Evolutionary conservation across 2,888 invertebrate species (phyloP).

Genomic region (Drosophila testacea): DNA sequence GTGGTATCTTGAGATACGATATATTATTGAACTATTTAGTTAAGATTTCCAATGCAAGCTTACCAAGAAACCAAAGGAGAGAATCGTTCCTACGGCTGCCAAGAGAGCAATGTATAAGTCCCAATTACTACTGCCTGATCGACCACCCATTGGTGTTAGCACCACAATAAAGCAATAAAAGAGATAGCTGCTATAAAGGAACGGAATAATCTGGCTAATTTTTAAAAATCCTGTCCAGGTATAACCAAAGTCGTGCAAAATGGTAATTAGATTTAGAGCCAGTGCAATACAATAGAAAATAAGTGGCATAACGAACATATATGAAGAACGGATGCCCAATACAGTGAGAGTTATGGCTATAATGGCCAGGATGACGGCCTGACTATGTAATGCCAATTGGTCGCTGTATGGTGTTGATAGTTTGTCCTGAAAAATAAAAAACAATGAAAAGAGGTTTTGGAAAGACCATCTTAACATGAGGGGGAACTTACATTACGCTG

Average conservation of each 20-base stretch:
- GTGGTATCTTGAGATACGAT: conserved; percentile 28
- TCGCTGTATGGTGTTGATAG: conserved; percentile 69
- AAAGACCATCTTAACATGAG: not conserved
- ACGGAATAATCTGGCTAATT: conserved; percentile 84
- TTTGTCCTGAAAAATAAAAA: conserved; percentile 63
- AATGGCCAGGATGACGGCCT: conserved; percentile 72
- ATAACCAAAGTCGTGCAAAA: conserved; percentile 73
- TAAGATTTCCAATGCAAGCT: not conserved
- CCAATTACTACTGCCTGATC: conserved; percentile 85
- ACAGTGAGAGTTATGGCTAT: conserved; percentile 62
- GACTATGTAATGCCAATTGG: conserved; percentile 81
- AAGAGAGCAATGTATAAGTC: conserved; percentile 86
- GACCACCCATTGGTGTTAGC: conserved; percentile 87
- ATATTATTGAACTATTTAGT: too few relatives aligned
- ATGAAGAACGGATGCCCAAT: conserved; percentile 75
- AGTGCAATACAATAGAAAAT: conserved; percentile 75
- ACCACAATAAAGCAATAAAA: conserved; percentile 85
- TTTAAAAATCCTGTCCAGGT: conserved; percentile 79
- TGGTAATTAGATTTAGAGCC: conserved; percentile 75
- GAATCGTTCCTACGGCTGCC: conserved; percentile 75
- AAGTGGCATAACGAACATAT: conserved; percentile 75
- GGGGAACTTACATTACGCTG: conserved; percentile 70
- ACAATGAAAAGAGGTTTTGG: too few relatives aligned
- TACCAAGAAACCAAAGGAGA: conserved; percentile 83
- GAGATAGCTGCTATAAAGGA: conserved; percentile 85